Evolutionary conservation across 2,888 invertebrate species (phyloP).

Genomic region (Icerya purchasi): DNA sequence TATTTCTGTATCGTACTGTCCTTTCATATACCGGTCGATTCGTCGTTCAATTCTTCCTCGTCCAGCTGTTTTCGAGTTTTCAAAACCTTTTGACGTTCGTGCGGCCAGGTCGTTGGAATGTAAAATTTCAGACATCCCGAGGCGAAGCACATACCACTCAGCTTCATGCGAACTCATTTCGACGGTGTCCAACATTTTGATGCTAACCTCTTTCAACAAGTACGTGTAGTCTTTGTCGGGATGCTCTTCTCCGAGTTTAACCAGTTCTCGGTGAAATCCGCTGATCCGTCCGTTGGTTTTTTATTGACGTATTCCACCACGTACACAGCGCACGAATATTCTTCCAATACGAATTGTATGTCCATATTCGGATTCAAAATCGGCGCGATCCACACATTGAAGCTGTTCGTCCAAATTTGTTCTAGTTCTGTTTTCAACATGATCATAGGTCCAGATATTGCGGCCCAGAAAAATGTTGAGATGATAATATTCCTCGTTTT

Average conservation of each 20-base stretch:
- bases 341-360: conserved; percentile 22
- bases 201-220: conserved; percentile 20
- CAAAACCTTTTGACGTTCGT: too few relatives aligned
- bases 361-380: conserved; percentile 19
- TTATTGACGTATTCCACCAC: conserved; percentile 24
- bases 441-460: conserved; percentile 1
- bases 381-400: conserved; percentile 6
- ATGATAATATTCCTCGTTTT: too few relatives aligned
- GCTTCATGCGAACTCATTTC: conserved; percentile 26
- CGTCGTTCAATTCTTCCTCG: too few relatives aligned
- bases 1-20: too few relatives aligned
- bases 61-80: too few relatives aligned
- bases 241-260: conserved; percentile 19
- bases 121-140: conserved; percentile 26
- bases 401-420: conserved; percentile 7
- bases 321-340: conserved; percentile 25
- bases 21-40: too few relatives aligned
- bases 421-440: conserved; percentile 1
- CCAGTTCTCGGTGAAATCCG: conserved; percentile 12
- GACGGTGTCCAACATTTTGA: conserved; percentile 22
- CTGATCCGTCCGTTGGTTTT: conserved; percentile 11
- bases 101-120: too few relatives aligned
- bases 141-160: conserved; percentile 26
- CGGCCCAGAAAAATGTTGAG: conserved; percentile 9
- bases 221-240: conserved; percentile 23